These are phyloP conservation scores for Apeira syringaria DNA, from an alignment of 2,888 invertebrate species.

Conservation along the genomic window DNA sequence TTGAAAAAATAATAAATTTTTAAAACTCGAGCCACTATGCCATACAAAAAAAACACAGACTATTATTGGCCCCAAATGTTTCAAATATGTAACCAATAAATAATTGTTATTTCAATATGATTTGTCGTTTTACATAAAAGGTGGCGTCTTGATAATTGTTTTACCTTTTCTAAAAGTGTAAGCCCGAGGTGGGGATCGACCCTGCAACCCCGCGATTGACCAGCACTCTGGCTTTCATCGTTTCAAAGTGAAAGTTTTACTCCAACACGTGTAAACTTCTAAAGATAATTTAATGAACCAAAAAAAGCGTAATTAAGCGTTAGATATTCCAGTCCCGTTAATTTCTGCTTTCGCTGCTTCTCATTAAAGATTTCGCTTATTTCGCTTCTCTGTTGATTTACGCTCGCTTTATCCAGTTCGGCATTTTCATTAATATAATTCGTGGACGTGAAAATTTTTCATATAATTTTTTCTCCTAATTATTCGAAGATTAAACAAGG, in stretches of 20 bases:
- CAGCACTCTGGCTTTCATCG: too few species aligned
- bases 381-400: conserved; percentile 37
- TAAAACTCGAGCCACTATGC: too few species aligned
- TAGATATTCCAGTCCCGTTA: conserved; percentile 41
- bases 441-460: conserved; percentile 32
- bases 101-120: too few species aligned
- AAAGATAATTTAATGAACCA: conserved; percentile 53
- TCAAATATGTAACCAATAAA: too few species aligned
- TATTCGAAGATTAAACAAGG: conserved; percentile 42
- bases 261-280: conserved; percentile 45
- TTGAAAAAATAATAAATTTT: too few species aligned
- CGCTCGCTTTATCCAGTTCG: conserved; percentile 37
- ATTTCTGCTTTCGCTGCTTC: conserved; percentile 49
- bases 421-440: conserved; percentile 51
- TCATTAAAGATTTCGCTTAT: conserved; percentile 46
- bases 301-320: conserved; percentile 54
- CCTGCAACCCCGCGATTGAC: too few species aligned
- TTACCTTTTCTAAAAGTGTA: too few species aligned
- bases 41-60: too few species aligned
- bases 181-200: too few species aligned
- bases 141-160: too few species aligned
- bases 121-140: too few species aligned
- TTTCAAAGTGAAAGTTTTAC: conserved; percentile 16
- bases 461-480: conserved; percentile 38
- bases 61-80: too few species aligned